Conservation (phyloP, 2,113 vertebrate species). For the Damaliscus lunatus region DNA sequence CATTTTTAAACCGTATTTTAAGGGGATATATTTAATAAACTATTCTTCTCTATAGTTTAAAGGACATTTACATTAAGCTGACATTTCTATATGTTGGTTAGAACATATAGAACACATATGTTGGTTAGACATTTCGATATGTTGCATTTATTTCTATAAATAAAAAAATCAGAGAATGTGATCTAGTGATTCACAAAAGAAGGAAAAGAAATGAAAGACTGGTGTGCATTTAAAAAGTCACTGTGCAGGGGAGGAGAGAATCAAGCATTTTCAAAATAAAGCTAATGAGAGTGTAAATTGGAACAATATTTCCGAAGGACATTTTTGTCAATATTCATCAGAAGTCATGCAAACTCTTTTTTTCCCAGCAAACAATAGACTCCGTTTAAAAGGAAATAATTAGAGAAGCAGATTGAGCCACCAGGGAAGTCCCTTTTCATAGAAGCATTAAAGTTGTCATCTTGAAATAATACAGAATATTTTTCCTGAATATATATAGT, state of each 20-base stretch:
- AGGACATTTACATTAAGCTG: neutral
- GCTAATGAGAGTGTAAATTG: neutral
- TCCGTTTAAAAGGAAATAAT: too few relatives aligned
- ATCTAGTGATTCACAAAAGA: neutral
- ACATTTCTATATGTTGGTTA: neutral
- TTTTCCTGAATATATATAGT: neutral
- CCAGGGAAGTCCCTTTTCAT: neutral
- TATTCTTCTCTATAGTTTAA: neutral
- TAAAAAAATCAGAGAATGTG: neutral
- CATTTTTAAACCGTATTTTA: neutral
- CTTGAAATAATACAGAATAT: neutral
- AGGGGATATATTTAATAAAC: neutral
- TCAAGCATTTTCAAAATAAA: neutral
- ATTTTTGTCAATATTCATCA: neutral
- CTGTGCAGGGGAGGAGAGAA: neutral
- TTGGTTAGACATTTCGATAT: neutral
- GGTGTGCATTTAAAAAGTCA: neutral
- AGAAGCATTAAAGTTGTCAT: neutral
- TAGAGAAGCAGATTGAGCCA: too few relatives aligned
- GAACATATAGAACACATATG: neutral
- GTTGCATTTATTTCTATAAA: neutral
- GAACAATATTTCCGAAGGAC: neutral
- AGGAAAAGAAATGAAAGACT: neutral
- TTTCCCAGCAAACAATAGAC: too few relatives aligned
- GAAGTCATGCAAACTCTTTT: too few relatives aligned